Evolutionary conservation across 2,113 vertebrate genomes (phyloP), one percentile per base, ranked within the genome.

Genomic region (Engystomops pustulosus): DNA sequence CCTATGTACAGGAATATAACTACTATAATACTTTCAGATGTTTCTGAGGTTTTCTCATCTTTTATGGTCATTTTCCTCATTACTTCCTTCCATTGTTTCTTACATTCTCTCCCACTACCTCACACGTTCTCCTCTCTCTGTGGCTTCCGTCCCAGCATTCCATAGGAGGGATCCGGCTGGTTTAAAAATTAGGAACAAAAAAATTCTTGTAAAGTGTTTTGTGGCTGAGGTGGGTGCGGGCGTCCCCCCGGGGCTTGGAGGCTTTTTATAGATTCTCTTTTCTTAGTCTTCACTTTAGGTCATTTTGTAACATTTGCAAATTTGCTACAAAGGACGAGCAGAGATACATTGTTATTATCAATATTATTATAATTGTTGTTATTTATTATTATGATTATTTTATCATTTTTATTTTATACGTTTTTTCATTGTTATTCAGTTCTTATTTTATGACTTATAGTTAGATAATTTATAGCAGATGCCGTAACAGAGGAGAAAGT

Each of bases 31-130:
- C 58, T 27, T 8, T 41, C 38, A 4, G 4, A 41, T 41, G 38
- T n/a, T n/a, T n/a, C n/a, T n/a, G n/a, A n/a, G n/a, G 85, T 8
- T 0, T 55, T 79, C 88, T 86, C 71, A 72, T 87, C 88, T 90
- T 79, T 71, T 84, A 89, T 83, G 81, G 88, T 89, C 89, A 90
- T 92, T 92, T 86, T 94, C 8, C 38, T 41, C 94, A 91, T 90
- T 87, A 92, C 90, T 96, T 98, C 97, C 96, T 93, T 86, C 88
- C 88, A 95, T 98, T 97, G 96, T 97, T 89, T 89, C 77, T 89
- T 92, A 87, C 89, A 89, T 91, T 90, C 87, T 81, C 7, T 25
- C 23, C 32, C 90, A 94, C 95, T 96, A 96, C 97, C 93, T 94
- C 95, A 92, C 88, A 91, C 91, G 87, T 91, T 94, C 90, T 90